Evolutionary conservation across 30 jellyfish, hydroid and myxozoan genomes (phyloP).

Genomic region (Pseudorhiza aurosa): DNA sequence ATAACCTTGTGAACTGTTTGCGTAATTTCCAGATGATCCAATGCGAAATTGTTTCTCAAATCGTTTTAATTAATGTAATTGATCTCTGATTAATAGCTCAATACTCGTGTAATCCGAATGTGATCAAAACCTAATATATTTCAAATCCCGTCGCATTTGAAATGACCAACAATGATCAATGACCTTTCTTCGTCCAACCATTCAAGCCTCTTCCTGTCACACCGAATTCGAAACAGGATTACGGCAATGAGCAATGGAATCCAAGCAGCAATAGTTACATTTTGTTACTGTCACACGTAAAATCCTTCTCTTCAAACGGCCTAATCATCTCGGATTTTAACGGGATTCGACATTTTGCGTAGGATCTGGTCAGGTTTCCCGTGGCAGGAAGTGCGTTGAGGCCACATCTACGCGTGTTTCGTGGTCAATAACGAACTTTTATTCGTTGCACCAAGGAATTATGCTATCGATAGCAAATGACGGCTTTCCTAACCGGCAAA

Average conservation of each 20-base stretch:
- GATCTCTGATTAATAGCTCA: neutral
- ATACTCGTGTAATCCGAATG: neutral
- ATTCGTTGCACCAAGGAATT: too few relatives aligned
- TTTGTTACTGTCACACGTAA: too few relatives aligned
- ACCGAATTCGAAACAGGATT: neutral
- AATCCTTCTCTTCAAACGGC: too few relatives aligned
- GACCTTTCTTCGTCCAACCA: neutral
- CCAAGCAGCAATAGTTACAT: neutral
- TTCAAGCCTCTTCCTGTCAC: neutral
- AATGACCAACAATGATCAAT: neutral
- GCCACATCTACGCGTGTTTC: too few relatives aligned
- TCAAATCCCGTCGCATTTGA: constrained; percentile 2
- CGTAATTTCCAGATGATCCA: neutral
- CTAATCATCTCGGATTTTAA: too few relatives aligned
- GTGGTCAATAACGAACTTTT: too few relatives aligned
- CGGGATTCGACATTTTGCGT: too few relatives aligned
- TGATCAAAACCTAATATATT: neutral
- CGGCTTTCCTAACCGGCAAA: too few relatives aligned
- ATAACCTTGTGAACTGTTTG: neutral
- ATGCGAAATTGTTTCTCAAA: neutral
- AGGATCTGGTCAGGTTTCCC: too few relatives aligned
- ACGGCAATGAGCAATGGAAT: neutral
- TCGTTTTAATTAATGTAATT: neutral
- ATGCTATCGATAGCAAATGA: too few relatives aligned
- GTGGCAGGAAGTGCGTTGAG: too few relatives aligned